A percentile compares a stretch with the other conserved stretches of the same genome.
Conservation (phyloP, 2,888 invertebrate species). For the Busseola fusca region DNA sequence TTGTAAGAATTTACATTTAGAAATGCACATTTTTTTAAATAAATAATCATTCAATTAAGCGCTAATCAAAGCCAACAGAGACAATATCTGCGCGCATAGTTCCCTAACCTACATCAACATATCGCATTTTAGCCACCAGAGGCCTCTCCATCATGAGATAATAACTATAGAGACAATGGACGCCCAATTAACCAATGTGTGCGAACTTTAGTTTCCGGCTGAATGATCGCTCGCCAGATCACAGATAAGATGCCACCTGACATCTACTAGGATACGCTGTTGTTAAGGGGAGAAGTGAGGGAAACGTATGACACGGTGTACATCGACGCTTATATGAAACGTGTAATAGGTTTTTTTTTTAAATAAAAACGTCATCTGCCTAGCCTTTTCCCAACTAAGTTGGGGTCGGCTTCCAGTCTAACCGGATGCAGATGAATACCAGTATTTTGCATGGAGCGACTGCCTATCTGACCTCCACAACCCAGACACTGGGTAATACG, state of each 20-base stretch:
- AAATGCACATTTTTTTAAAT: neutral
- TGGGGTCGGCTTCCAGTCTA: no score
- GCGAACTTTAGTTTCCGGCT: slow-evolving; percentile 15
- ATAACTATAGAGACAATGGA: slow-evolving; percentile 25
- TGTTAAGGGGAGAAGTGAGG: neutral
- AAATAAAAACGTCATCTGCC: no score
- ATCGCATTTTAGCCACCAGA: neutral
- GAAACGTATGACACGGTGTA: neutral
- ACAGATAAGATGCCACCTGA: slow-evolving; percentile 47
- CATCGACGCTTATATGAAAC: slow-evolving; percentile 11
- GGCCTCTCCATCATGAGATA: slow-evolving; percentile 7
- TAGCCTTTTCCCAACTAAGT: no score
- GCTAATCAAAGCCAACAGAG: neutral
- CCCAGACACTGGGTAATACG: no score
- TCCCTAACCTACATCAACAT: slow-evolving; percentile 12
- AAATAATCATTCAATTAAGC: neutral
- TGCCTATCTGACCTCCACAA: no score
- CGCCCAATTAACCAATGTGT: slow-evolving; percentile 31
- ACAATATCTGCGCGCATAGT: neutral
- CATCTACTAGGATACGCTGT: slow-evolving; percentile 12
- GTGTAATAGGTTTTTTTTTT: neutral
- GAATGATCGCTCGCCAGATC: slow-evolving; percentile 55
- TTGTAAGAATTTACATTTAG: neutral
- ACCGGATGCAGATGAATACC: no score
- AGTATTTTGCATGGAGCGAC: no score